These are phyloP conservation scores for Tragelaphus buxtoni DNA, from an alignment of 2,113 vertebrate genomes.

Conservation along the genomic window DNA sequence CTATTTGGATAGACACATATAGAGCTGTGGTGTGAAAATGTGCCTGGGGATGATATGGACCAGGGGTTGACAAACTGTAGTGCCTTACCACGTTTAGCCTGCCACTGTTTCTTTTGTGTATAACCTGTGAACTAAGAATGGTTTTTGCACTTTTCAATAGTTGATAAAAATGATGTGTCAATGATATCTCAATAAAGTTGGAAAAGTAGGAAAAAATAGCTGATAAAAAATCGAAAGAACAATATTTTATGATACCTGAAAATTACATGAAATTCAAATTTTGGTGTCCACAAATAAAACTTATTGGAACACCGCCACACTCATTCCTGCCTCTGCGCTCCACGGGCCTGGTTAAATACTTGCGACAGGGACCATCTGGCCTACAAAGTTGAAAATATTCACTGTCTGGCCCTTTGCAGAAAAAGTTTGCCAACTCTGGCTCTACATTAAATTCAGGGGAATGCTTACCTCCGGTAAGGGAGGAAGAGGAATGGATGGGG, in stretches of 20 bases:
- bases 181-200: neutral
- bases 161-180: neutral
- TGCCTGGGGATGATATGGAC: neutral
- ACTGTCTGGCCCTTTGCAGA: neutral
- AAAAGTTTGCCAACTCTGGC: neutral
- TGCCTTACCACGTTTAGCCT: neutral
- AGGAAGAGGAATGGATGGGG: neutral
- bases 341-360: neutral
- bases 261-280: conserved; percentile 33
- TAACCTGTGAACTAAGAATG: neutral
- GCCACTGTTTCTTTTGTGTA: neutral
- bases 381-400: neutral
- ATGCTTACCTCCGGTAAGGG: neutral
- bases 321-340: neutral
- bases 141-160: conserved; percentile 10
- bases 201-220: neutral
- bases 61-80: neutral
- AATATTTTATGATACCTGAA: conserved; percentile 21
- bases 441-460: neutral
- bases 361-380: neutral
- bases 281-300: neutral
- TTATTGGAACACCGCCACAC: neutral
- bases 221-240: neutral
- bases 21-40: conserved; percentile 4
- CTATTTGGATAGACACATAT: neutral